Percentiles rank a stretch among this genome's conserved stretches.
These are phyloP conservation scores for Sandelia bainsii DNA, from an alignment of 2,797 vertebrate species.

Conservation along the genomic window DNA sequence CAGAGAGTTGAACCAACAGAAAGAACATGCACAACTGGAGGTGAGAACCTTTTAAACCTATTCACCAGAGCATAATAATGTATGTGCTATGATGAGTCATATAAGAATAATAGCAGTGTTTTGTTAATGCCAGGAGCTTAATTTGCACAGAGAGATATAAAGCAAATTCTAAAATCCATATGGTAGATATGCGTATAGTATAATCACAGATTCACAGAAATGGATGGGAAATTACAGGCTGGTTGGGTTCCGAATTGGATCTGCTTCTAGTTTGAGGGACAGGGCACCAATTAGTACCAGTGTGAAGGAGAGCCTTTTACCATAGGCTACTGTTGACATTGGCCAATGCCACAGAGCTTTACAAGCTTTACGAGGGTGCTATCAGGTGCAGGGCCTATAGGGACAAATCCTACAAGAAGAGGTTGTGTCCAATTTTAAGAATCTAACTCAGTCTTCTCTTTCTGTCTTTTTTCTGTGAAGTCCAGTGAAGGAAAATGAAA, in stretches of 20 bases:
- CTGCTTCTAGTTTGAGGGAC: constrained; percentile 59
- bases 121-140: not conserved
- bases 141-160: constrained; percentile 15
- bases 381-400: constrained; percentile 67
- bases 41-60: constrained; percentile 56
- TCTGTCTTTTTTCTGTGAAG: constrained; percentile 51
- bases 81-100: constrained; percentile 1
- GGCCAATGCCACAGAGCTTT: constrained; percentile 67
- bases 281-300: not conserved
- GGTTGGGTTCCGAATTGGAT: constrained; percentile 83
- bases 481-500: constrained; percentile 45
- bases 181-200: constrained; percentile 40
- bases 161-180: constrained; percentile 30
- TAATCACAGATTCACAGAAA: constrained; percentile 49
- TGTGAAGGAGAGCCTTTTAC: constrained; percentile 70
- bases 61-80: constrained; percentile 5
- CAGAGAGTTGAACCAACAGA: constrained; percentile 74
- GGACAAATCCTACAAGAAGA: constrained; percentile 58
- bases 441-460: constrained; percentile 40
- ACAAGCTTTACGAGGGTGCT: constrained; percentile 70
- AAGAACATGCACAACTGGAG: constrained; percentile 70
- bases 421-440: constrained; percentile 46
- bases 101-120: not conserved
- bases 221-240: constrained; percentile 43
- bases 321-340: constrained; percentile 76